These are phyloP conservation scores for Pipistrellus nathusii DNA, from an alignment of 2,797 vertebrate species.

Conservation along the genomic window DNA sequence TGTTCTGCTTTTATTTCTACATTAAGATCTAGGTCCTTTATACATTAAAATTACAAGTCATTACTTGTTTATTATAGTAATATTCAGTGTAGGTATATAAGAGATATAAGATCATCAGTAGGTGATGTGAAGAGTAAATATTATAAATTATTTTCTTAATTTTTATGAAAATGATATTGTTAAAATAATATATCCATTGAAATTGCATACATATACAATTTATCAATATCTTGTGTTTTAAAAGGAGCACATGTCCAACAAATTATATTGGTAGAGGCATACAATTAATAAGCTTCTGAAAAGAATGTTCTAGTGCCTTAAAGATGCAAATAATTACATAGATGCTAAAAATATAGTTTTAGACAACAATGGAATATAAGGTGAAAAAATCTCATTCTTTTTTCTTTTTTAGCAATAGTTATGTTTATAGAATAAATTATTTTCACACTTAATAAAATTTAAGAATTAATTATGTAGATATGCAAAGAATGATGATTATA, in stretches of 20 bases:
- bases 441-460: not conserved
- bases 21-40: not conserved
- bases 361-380: not conserved
- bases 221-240: not conserved
- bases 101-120: not conserved
- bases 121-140: not conserved
- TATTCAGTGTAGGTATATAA: not conserved
- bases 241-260: not conserved
- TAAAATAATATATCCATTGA: not conserved
- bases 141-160: not conserved
- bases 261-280: not conserved
- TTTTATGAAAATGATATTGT: not conserved
- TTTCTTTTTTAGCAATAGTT: not conserved
- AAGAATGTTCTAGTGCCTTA: not conserved
- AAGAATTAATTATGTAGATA: not conserved
- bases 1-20: not conserved
- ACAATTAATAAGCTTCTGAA: not conserved
- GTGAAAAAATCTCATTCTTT: not conserved
- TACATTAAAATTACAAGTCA: not conserved
- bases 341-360: not conserved
- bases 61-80: not conserved
- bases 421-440: not conserved
- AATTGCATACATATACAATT: not conserved
- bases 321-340: not conserved
- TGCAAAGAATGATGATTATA: conserved; percentile 1